A percentile compares a stretch with the other conserved stretches of the same genome.
Evolutionary conservation across 2,113 vertebrate species (phyloP).

Genomic region (Motacilla alba): DNA sequence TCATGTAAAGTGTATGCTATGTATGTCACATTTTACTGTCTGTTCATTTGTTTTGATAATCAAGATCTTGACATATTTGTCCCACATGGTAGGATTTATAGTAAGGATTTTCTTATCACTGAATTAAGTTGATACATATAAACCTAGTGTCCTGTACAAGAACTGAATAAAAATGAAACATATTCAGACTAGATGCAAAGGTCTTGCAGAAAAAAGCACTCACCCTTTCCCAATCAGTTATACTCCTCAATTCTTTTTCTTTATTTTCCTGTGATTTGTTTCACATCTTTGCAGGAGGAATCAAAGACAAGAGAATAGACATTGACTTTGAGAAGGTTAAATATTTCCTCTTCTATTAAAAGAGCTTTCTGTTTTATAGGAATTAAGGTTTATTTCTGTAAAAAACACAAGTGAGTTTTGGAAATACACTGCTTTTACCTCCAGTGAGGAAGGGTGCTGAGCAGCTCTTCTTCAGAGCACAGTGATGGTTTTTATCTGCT

Average conservation of each 20-base stretch:
- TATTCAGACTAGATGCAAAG: slow-evolving; percentile 4
- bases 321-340: slow-evolving; percentile 13
- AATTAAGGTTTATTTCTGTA: not conserved
- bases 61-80: slow-evolving; percentile 74
- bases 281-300: not conserved
- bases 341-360: not conserved
- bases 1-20: slow-evolving; percentile 65
- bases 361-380: not conserved
- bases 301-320: not conserved
- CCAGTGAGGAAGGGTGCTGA: not conserved
- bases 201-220: not conserved
- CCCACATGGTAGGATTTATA: slow-evolving; percentile 71
- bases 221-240: not conserved
- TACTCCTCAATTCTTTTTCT: not conserved
- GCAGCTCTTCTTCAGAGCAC: not conserved
- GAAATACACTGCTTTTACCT: not conserved
- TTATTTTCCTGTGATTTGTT: not conserved
- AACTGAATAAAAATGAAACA: slow-evolving; percentile 64
- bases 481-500: not conserved
- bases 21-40: slow-evolving; percentile 68
- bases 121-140: slow-evolving; percentile 56
- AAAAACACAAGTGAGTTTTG: not conserved
- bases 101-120: slow-evolving; percentile 70
- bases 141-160: slow-evolving; percentile 42
- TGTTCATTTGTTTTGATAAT: slow-evolving; percentile 77